These are phyloP conservation scores for Lagria hirta DNA, from an alignment of 2,888 invertebrate genomes.

Conservation along the genomic window DNA sequence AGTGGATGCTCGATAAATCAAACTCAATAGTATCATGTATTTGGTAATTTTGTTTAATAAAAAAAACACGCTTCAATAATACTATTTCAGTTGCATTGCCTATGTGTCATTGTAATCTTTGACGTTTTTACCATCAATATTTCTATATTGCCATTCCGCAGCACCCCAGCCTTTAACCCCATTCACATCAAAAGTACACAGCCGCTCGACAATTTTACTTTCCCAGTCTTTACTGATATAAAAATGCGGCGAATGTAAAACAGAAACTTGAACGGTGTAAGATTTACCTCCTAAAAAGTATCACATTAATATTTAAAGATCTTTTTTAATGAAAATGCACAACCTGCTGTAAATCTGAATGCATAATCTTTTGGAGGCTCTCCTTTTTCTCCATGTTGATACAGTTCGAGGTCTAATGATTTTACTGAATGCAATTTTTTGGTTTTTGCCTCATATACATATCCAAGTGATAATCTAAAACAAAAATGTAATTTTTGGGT, in stretches of 20 bases:
- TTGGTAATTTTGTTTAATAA: too few relatives aligned
- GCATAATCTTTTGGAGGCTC: slow-evolving; percentile 63
- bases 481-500: slow-evolving; percentile 4
- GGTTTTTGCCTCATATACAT: slow-evolving; percentile 56
- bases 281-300: slow-evolving; percentile 54
- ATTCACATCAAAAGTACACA: slow-evolving; percentile 62
- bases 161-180: slow-evolving; percentile 66
- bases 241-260: slow-evolving; percentile 58
- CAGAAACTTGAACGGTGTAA: slow-evolving; percentile 59
- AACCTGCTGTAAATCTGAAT: slow-evolving; percentile 63
- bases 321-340: slow-evolving; percentile 10
- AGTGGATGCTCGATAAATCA: too few relatives aligned
- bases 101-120: slow-evolving; percentile 7
- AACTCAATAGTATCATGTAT: too few relatives aligned
- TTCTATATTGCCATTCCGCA: slow-evolving; percentile 67
- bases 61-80: background rate
- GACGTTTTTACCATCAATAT: slow-evolving; percentile 45
- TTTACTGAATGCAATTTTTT: slow-evolving; percentile 53
- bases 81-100: background rate
- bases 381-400: slow-evolving; percentile 64
- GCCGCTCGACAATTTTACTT: slow-evolving; percentile 61
- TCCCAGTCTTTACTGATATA: slow-evolving; percentile 64
- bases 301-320: slow-evolving; percentile 7
- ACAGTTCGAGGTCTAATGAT: slow-evolving; percentile 59
- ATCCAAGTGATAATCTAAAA: slow-evolving; percentile 64